Evolutionary conservation across 2,797 vertebrate species (phyloP).

Genomic region (Poecilia picta): DNA sequence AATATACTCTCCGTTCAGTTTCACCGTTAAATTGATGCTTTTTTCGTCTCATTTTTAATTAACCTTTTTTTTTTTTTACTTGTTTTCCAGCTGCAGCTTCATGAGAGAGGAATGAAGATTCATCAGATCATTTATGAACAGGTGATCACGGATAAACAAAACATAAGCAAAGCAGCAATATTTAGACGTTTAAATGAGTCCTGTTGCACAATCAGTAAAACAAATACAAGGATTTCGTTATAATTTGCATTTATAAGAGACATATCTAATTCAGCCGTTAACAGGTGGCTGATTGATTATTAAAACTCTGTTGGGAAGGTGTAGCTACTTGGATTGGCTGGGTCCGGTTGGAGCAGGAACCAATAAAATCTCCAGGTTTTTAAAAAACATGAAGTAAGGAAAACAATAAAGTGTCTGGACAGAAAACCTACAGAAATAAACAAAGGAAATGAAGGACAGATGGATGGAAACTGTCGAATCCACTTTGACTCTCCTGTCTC

Average conservation of each 20-base stretch:
- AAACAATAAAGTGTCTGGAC: not conserved
- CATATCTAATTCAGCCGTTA: not conserved
- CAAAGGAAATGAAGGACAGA: not conserved
- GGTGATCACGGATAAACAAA: slow-evolving; percentile 61
- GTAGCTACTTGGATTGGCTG: not conserved
- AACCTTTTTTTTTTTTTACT: not conserved
- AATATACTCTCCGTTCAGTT: not conserved
- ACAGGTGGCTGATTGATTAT: not conserved
- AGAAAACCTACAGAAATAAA: not conserved
- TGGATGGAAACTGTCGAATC: not conserved
- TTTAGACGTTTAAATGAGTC: not conserved
- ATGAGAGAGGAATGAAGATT: slow-evolving; percentile 94
- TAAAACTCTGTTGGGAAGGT: not conserved
- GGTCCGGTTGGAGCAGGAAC: not conserved
- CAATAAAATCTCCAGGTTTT: not conserved
- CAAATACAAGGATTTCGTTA: too few relatives aligned
- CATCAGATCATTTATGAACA: slow-evolving; percentile 93
- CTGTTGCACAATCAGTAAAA: not conserved
- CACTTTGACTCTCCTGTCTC: too few relatives aligned
- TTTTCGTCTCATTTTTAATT: not conserved
- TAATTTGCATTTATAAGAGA: too few relatives aligned
- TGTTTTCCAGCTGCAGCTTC: slow-evolving; percentile 87
- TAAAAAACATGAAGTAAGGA: not conserved
- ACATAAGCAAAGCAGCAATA: not conserved
- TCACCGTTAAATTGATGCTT: not conserved